Base-by-base conservation (phyloP, 1,140 invertebrate genomes). In the Dendroctonus valens region DNA sequence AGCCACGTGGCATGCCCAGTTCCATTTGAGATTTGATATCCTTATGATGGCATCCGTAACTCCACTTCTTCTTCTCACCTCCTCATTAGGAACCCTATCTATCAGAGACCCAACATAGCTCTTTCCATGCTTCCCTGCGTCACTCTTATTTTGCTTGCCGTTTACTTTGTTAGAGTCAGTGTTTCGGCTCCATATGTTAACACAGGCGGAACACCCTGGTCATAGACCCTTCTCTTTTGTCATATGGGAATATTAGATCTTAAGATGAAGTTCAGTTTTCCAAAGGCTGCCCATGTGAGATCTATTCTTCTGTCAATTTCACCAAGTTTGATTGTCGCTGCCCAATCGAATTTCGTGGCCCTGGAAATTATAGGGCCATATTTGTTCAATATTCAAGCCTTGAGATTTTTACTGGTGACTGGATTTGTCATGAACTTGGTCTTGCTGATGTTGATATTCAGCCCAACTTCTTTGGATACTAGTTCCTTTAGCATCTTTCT, bases 181-280 rank as follows among this genome's bases (percentile, higher is more conserved):
- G 44, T 46, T 46, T 46, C 12, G 4, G 9, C 44, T 12, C 44
- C 44, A 46, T 46, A 46, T 46, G 9, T 46, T 46, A 46, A 9
- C 44, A 46, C 44, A 46, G 1, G 44, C 4, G 4, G 44, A 46
- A 46, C 12, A 46, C 44, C 1, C 44, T 46, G 44, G 2, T 46
- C 1, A 46, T 46, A 46, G 4, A 46, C 44, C 44, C 44, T 46
- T 46, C 44, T 46, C 44, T 46, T 46, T 46, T 46, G 44, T 2
- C 44, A 46, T 46, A 46, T 46, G 44, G 12, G 12, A 46, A 46
- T 46, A 46, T 46, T 46, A 46, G 44, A 46, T 46, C 44, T 46
- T 46, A 46, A 46, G 4, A 46, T 11, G 44, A 2, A 11, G 26
- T 4, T 46, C 44, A 46, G 44, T 46, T 46, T 46, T 1, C 12